phyloP scores from a whole-genome alignment of 2,888 invertebrate genomes.

The Volucella inflata region DNA sequence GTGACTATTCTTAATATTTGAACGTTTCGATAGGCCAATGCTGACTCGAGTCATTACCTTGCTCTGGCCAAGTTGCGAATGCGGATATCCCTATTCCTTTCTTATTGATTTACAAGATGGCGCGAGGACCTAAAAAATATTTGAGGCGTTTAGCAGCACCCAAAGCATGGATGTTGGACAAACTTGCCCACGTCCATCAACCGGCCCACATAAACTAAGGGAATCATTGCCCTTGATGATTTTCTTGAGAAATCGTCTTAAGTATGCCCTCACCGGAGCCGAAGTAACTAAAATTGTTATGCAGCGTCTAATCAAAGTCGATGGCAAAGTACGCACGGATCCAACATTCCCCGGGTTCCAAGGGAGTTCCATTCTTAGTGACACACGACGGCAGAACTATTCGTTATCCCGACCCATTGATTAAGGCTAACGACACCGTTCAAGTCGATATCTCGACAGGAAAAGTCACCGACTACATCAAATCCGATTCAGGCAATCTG shows the following conservation, averaged over 20 bases:
- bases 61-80: too few species aligned
- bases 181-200: background rate
- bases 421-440: slow-evolving; percentile 98
- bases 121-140: background rate
- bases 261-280: slow-evolving; percentile 98
- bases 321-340: slow-evolving; percentile 98
- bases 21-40: too few species aligned
- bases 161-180: too few species aligned
- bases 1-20: too few species aligned
- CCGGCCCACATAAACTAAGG: slow-evolving; percentile 94
- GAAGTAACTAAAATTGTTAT: slow-evolving; percentile 99
- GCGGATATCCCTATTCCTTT: background rate
- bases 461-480: slow-evolving; percentile 24
- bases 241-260: slow-evolving; percentile 98
- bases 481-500: background rate
- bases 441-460: slow-evolving; percentile 96
- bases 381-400: slow-evolving; percentile 99
- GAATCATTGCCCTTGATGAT: slow-evolving; percentile 99
- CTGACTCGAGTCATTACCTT: too few species aligned
- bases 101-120: background rate
- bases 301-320: slow-evolving; percentile 98
- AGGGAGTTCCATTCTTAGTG: slow-evolving; percentile 96
- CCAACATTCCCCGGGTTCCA: slow-evolving; percentile 98
- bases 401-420: slow-evolving; percentile 98
- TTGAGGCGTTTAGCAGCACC: too few species aligned